Percentiles rank a stretch among this genome's conserved stretches.
Conservation (phyloP, 2,797 vertebrate genomes). For the Mormyrops attenuatus region DNA sequence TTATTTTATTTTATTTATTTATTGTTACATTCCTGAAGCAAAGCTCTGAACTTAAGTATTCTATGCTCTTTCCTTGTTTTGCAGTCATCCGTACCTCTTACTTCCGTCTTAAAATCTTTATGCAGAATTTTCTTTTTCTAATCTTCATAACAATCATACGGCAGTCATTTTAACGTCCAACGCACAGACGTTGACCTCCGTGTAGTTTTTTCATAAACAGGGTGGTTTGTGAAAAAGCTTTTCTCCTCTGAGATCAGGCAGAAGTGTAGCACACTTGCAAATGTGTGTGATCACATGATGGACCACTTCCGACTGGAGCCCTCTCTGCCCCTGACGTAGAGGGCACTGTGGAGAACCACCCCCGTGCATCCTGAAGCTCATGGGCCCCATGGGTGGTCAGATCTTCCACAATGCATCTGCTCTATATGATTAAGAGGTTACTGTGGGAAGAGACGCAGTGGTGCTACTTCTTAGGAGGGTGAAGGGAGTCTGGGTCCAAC, state of each 20-base stretch:
- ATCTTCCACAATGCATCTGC: background rate
- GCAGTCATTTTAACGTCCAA: background rate
- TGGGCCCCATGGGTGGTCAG: background rate
- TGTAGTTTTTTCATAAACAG: background rate
- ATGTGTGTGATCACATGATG: background rate
- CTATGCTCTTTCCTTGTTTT: background rate
- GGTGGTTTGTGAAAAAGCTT: background rate
- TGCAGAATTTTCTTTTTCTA: background rate
- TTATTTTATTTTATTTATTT: background rate
- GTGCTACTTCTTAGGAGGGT: background rate
- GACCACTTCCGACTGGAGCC: background rate
- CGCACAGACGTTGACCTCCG: background rate
- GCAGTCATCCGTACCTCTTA: background rate
- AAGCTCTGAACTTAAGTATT: background rate
- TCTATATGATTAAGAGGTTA: background rate
- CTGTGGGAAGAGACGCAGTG: background rate
- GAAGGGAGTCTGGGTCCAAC: background rate
- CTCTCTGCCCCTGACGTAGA: background rate
- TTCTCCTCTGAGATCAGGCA: background rate
- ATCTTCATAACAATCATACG: background rate
- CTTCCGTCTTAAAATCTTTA: background rate
- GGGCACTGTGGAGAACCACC: background rate
- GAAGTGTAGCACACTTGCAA: background rate
- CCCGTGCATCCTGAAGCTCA: background rate
- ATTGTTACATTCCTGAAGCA: background rate